Conservation (phyloP, 35 echinoderm and acorn worm species). For the Acanthaster planci region DNA sequence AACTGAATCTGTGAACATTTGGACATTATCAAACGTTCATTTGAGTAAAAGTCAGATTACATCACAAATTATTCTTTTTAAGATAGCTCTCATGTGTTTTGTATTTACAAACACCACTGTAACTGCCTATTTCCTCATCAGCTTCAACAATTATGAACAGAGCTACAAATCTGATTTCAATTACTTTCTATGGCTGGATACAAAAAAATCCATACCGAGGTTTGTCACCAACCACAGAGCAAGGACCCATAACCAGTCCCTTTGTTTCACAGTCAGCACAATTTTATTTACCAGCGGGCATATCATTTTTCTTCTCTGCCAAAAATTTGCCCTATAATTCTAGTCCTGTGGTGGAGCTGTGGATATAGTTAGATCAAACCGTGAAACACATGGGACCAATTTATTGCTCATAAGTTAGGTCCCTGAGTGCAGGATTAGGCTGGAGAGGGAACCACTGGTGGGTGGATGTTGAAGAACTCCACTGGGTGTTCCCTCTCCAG, state of each 20-base stretch:
- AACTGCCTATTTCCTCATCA: too few relatives aligned
- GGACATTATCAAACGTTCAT: too few relatives aligned
- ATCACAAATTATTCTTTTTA: too few relatives aligned
- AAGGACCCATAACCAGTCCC: neutral
- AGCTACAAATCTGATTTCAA: too few relatives aligned
- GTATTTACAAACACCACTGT: too few relatives aligned
- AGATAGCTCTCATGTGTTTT: too few relatives aligned
- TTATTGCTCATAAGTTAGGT: neutral
- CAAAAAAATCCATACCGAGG: neutral
- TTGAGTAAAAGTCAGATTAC: too few relatives aligned
- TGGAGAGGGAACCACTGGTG: neutral
- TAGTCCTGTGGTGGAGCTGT: neutral
- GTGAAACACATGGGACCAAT: constrained; percentile 23
- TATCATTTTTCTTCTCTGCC: neutral
- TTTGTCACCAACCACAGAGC: neutral
- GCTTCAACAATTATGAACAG: too few relatives aligned
- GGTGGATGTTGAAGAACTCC: neutral
- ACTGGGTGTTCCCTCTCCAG: neutral
- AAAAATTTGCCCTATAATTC: neutral
- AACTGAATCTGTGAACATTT: too few relatives aligned
- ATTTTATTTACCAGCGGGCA: neutral
- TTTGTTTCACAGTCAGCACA: neutral
- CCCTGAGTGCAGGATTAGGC: neutral
- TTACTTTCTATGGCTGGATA: too few relatives aligned
- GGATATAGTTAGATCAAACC: neutral